A percentile compares a stretch with the other conserved stretches of the same genome.
Evolutionary conservation across 2,113 vertebrate species (phyloP).

Genomic region (Leptocoma aspasia): DNA sequence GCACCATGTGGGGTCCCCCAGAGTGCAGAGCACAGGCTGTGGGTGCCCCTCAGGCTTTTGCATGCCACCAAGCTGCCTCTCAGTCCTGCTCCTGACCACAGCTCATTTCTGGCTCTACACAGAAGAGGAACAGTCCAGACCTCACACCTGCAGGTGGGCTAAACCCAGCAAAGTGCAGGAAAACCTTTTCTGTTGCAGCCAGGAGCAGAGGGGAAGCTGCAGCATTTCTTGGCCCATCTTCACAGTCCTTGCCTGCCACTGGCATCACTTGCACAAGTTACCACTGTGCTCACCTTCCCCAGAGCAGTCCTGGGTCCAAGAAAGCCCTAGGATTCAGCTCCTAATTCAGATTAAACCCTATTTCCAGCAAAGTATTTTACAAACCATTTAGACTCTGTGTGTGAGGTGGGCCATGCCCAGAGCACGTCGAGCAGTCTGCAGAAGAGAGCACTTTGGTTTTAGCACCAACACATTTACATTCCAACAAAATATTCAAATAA

Average conservation of each 20-base stretch:
- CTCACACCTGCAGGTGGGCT: not conserved
- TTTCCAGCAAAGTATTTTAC: not conserved
- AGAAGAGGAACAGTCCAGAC: not conserved
- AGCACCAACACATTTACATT: not conserved
- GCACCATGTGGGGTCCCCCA: rapidly evolving
- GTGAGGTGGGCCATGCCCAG: not conserved
- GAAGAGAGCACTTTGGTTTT: not conserved
- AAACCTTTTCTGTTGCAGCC: not conserved
- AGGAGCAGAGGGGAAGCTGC: not conserved
- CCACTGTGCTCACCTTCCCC: not conserved
- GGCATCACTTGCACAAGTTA: rapidly evolving
- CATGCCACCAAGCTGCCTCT: rapidly evolving
- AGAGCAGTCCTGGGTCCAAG: not conserved
- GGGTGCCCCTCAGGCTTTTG: rapidly evolving
- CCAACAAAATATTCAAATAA: not conserved
- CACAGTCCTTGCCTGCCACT: rapidly evolving
- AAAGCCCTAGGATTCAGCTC: not conserved
- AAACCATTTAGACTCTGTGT: not conserved
- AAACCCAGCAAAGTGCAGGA: not conserved
- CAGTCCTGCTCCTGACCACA: rapidly evolving
- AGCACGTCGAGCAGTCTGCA: rapidly evolving
- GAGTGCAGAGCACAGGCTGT: rapidly evolving
- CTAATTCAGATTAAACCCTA: not conserved
- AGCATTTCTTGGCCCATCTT: not conserved
- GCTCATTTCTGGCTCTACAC: rapidly evolving